Evolutionary conservation across 2,888 invertebrate genomes (phyloP), one percentile per base, ranked within the genome.

Genomic region (Agonopterix subpropinquella): DNA sequence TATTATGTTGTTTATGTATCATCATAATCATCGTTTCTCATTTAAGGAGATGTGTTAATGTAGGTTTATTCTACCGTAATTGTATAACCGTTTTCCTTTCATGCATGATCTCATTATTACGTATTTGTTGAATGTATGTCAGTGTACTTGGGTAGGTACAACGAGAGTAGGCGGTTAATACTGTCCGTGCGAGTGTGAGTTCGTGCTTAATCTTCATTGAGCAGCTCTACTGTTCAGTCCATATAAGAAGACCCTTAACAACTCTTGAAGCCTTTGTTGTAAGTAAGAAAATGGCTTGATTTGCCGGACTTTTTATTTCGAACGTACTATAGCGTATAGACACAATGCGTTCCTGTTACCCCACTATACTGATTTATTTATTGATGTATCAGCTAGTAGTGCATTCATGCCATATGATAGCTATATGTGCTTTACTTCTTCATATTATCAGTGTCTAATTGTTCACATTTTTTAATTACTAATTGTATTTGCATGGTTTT

Each of bases 201-300:
- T 57, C 73, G 84, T 85, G 80, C 82, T 80, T 80, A 84, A 87
- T 86, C 83, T 84, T 58, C 67, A 71, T 67, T 69, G 69, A 73
- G 66, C 65, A 66, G 61, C 67, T 65, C 67, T 67, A 28, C 28
- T 28, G 28, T 28, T 28, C 28, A 28, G 7, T 28, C 5, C 28
- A 5, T 7, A 7, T 28, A 28, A 28, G 5, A 5, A 28, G 28
- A 28, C 28, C 28, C 7, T 28, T 28, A 28, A 28, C 1, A 28
- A 28, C 28, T 28, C 28, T 28, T 28, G 7, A 28, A 28, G 28
- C 28, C 28, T 28, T 28, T 28, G 28, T 28, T 7, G 28, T 28
- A 5, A 28, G 28, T 28, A 28, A 28, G 28, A 28, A 28, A 28
- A 28, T 28, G 7, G 5, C 28, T 28, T 28, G 28, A 28, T 28